These are phyloP conservation scores for Xestia rhomboidea DNA, from an alignment of 2,888 invertebrate species.

Conservation along the genomic window DNA sequence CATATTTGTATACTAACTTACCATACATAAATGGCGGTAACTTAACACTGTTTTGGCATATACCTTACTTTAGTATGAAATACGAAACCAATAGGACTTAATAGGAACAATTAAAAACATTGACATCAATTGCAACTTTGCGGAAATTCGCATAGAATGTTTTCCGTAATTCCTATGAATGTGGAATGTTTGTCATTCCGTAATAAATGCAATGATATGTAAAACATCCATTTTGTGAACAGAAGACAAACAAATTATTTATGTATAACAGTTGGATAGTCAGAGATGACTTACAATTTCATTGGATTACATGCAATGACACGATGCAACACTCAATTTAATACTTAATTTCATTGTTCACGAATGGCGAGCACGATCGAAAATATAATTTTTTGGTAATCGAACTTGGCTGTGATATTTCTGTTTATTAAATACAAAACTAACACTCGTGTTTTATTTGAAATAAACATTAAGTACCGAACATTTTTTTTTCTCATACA, in stretches of 20 bases:
- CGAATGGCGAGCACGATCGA: neutral
- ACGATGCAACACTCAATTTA: conserved; percentile 58
- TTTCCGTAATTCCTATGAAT: conserved; percentile 32
- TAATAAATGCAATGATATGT: conserved; percentile 8
- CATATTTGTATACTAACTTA: too few relatives aligned
- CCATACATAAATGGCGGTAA: neutral
- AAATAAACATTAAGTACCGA: neutral
- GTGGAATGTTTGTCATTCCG: conserved; percentile 1
- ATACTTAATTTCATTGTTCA: conserved; percentile 44
- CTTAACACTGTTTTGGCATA: neutral
- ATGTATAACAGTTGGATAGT: conserved; percentile 52
- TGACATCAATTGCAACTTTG: conserved; percentile 36
- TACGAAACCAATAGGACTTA: conserved; percentile 33
- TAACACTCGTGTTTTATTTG: too few relatives aligned
- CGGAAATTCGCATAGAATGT: conserved; percentile 48
- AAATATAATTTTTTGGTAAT: neutral
- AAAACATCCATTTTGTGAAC: conserved; percentile 23
- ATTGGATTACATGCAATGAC: conserved; percentile 79
- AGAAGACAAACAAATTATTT: conserved; percentile 28
- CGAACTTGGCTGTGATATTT: neutral
- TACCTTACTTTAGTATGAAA: conserved; percentile 7
- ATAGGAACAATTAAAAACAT: conserved; percentile 43
- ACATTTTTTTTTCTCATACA: neutral
- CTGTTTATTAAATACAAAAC: too few relatives aligned
- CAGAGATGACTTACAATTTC: conserved; percentile 80